phyloP scores from a whole-genome alignment of 2,797 vertebrate species.

The Sebastes wilsoni region DNA sequence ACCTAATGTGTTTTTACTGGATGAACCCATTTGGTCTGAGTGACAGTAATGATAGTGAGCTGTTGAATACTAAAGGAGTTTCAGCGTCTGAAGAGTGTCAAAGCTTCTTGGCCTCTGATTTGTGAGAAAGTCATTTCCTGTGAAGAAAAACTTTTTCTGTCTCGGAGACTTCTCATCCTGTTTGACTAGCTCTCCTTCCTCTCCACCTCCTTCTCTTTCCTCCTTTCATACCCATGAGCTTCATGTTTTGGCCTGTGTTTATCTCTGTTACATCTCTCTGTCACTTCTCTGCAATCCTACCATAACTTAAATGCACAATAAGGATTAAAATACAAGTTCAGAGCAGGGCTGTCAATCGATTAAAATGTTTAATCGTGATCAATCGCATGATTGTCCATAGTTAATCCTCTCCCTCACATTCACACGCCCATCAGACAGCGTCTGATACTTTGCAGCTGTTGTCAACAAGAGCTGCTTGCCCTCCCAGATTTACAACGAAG shows the following conservation, averaged over 20 bases:
- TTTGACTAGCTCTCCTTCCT: conserved; percentile 55
- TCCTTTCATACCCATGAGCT: conserved; percentile 7
- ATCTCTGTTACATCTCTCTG: background rate
- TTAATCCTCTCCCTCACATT: background rate
- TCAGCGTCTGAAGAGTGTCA: conserved; percentile 3
- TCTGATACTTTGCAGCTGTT: conserved; percentile 53
- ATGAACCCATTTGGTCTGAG: background rate
- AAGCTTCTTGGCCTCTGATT: conserved; percentile 53
- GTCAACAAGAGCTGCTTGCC: conserved; percentile 25
- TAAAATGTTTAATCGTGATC: no score
- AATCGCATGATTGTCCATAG: no score
- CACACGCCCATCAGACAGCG: background rate
- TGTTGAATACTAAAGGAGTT: background rate
- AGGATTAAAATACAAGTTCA: conserved; percentile 2
- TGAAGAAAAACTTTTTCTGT: conserved; percentile 53
- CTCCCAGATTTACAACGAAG: conserved; percentile 1
- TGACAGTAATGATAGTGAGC: background rate
- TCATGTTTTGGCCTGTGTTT: background rate
- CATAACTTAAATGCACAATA: background rate
- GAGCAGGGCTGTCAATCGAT: background rate
- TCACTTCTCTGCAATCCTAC: background rate
- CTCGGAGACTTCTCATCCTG: conserved; percentile 63
- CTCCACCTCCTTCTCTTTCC: conserved; percentile 31
- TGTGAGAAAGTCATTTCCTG: conserved; percentile 75
- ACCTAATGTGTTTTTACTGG: conserved; percentile 7